A percentile compares a stretch with the other conserved stretches of the same genome.
Evolutionary conservation across 2,113 vertebrate genomes (phyloP).

Genomic region (Melanocharis versteri): DNA sequence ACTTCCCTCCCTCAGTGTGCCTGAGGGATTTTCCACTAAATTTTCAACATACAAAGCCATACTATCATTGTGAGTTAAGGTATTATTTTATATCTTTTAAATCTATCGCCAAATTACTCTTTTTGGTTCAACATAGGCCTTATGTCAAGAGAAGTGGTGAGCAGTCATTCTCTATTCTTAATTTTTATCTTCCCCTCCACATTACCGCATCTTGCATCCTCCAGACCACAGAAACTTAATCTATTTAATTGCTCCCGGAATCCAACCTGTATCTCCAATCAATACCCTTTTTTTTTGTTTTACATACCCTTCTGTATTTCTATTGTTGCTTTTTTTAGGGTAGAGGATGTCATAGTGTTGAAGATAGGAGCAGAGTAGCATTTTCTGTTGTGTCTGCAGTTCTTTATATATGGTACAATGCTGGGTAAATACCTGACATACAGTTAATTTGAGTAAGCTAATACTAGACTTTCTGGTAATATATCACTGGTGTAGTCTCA

Average conservation of each 20-base stretch:
- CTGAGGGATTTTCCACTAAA: not conserved
- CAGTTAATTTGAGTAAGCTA: not conserved
- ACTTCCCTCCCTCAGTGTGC: not conserved
- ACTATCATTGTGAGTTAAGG: not conserved
- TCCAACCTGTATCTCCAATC: not conserved
- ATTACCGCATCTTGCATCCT: not conserved
- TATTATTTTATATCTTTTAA: not conserved
- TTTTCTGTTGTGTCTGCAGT: not conserved
- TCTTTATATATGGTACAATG: not conserved
- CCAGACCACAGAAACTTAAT: not conserved
- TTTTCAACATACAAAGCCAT: not conserved
- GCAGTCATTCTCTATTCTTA: not conserved
- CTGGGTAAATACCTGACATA: not conserved
- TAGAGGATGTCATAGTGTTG: not conserved
- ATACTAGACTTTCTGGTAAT: not conserved
- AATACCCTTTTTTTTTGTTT: not conserved
- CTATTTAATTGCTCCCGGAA: not conserved
- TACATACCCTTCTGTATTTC: not conserved
- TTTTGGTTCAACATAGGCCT: not conserved
- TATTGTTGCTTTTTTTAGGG: not conserved
- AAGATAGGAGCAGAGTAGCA: fast-evolving
- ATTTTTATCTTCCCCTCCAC: not conserved
- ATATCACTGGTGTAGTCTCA: not conserved
- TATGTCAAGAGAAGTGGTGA: not conserved
- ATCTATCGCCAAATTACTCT: not conserved